A percentile compares a stretch with the other conserved stretches of the same genome.
Evolutionary conservation across 2,113 vertebrate species (phyloP).

Genomic region (Pogona vitticeps): DNA sequence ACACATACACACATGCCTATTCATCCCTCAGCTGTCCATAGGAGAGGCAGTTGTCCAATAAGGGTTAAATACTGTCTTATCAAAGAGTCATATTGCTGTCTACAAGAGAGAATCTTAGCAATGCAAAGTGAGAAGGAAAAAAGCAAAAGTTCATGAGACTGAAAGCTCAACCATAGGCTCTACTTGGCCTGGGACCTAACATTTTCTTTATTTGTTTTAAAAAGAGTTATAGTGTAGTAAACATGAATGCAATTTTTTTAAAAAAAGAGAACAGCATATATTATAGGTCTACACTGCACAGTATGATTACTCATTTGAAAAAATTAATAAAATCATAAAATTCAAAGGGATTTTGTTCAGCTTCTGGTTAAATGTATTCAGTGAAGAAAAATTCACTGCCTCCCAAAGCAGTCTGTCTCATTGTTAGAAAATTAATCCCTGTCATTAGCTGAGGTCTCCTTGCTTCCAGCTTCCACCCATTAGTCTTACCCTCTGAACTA

Average conservation of each 20-base stretch:
- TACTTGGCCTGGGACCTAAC: neutral
- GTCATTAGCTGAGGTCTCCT: neutral
- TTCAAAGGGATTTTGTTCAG: neutral
- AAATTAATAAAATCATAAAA: too few species aligned
- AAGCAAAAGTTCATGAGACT: neutral
- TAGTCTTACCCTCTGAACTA: too few species aligned
- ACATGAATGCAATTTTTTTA: neutral
- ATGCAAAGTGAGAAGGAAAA: neutral
- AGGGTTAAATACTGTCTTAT: neutral
- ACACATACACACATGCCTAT: too few species aligned
- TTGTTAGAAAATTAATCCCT: neutral
- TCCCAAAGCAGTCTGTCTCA: neutral
- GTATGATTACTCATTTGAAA: too few species aligned
- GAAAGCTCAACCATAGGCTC: neutral
- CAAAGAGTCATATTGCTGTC: neutral
- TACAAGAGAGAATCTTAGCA: neutral
- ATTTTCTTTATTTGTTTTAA: neutral
- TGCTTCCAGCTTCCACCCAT: neutral
- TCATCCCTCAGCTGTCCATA: too few species aligned
- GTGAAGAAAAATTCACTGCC: neutral
- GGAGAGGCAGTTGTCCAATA: neutral
- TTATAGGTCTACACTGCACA: too few species aligned
- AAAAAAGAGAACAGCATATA: neutral
- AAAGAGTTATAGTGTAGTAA: neutral
- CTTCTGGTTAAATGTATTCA: too few species aligned